Evolutionary conservation across 2,113 vertebrate genomes (phyloP).

Genomic region (Balaeniceps rex): DNA sequence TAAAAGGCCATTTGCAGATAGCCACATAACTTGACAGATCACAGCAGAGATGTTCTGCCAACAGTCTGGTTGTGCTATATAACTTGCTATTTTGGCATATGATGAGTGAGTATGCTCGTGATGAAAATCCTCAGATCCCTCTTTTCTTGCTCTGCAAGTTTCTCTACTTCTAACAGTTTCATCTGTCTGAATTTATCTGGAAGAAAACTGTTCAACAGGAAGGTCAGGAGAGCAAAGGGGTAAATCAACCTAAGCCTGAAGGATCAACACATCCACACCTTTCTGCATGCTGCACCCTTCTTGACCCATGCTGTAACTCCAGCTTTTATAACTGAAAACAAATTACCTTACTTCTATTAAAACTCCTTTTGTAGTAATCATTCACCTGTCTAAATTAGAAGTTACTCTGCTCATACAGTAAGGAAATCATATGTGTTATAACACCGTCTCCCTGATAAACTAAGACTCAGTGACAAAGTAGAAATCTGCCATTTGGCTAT

Average conservation of each 20-base stretch:
- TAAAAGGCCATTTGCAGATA: not conserved
- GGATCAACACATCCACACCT: not conserved
- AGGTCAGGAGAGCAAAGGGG: not conserved
- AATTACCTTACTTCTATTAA: not conserved
- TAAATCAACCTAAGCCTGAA: not conserved
- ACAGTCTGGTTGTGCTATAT: not conserved
- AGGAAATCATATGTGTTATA: not conserved
- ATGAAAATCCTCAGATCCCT: not conserved
- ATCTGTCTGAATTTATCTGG: not conserved
- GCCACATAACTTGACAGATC: not conserved
- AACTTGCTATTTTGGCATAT: not conserved
- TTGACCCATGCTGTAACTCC: not conserved
- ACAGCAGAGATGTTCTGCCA: not conserved
- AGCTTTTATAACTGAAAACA: not conserved
- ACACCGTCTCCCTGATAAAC: not conserved
- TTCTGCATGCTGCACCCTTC: fast-evolving
- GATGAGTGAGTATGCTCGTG: not conserved
- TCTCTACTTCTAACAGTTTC: not conserved
- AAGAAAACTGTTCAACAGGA: not conserved
- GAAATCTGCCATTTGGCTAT: not conserved
- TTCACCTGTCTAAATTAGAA: not conserved
- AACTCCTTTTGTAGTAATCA: not conserved
- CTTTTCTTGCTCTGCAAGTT: not conserved
- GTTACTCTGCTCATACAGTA: not conserved
- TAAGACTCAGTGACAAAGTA: not conserved